phyloP scores from a whole-genome alignment of 2,113 vertebrate species.

The Isichthys henryi region DNA sequence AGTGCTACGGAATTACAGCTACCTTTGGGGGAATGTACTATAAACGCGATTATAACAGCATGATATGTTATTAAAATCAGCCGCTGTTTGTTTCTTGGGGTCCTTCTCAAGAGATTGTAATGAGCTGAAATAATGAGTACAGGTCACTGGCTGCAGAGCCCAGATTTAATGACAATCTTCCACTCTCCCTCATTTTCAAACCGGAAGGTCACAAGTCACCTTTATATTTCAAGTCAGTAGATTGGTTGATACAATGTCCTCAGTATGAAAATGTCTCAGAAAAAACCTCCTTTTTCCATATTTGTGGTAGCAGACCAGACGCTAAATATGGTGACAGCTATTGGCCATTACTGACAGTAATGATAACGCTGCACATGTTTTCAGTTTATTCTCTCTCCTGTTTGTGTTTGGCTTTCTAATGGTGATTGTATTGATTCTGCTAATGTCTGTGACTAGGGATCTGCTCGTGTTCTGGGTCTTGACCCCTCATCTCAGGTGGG shows the following conservation, averaged over 20 bases:
- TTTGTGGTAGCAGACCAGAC: background rate
- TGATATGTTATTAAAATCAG: background rate
- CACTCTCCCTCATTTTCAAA: conserved; percentile 1
- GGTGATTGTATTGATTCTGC: background rate
- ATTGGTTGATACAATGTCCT: background rate
- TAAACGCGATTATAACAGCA: background rate
- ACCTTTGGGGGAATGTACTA: background rate
- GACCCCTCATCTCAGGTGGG: background rate
- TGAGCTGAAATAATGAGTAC: background rate
- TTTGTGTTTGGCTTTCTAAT: background rate
- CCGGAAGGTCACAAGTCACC: background rate
- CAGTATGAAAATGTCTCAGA: background rate
- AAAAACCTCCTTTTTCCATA: too few species aligned
- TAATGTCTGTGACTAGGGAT: background rate
- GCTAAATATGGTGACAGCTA: background rate
- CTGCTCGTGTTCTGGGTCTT: background rate
- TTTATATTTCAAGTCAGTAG: background rate
- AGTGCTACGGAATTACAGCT: background rate
- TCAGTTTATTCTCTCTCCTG: background rate
- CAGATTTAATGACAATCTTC: background rate
- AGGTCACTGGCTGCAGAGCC: background rate
- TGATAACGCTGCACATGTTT: background rate
- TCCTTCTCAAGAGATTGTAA: background rate
- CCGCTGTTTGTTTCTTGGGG: background rate
- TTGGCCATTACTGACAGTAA: background rate